Conservation (phyloP, 2,797 vertebrate species). For the Hippopotamyrus pictus region DNA sequence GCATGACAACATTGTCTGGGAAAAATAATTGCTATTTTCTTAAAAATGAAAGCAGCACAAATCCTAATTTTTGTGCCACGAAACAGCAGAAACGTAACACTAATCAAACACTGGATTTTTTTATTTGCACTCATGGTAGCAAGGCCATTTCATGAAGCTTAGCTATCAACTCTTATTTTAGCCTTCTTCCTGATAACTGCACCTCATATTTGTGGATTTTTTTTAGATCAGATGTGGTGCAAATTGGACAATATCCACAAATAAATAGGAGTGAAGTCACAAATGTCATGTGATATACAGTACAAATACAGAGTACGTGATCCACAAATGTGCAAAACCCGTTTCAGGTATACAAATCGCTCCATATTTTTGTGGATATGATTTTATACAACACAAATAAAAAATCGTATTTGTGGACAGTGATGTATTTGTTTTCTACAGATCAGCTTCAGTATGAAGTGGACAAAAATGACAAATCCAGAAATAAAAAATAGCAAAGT, state of each 20-base stretch:
- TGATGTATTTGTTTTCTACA: neutral
- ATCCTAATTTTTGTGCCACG: neutral
- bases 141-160: neutral
- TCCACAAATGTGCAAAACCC: neutral
- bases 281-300: neutral
- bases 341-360: neutral
- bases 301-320: neutral
- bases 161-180: neutral
- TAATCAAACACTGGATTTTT: neutral
- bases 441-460: too few species aligned
- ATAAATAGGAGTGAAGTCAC: neutral
- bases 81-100: neutral
- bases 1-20: neutral
- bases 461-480: too few species aligned
- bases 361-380: neutral
- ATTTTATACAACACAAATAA: neutral
- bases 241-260: neutral
- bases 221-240: neutral
- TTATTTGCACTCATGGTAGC: neutral
- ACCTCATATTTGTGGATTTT: neutral
- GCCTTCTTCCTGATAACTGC: neutral
- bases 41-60: neutral
- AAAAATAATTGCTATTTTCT: neutral
- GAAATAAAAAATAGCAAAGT: too few species aligned
- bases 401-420: neutral